Conservation (phyloP, 2,888 invertebrate genomes). For the Lycocerus yunnanus region DNA sequence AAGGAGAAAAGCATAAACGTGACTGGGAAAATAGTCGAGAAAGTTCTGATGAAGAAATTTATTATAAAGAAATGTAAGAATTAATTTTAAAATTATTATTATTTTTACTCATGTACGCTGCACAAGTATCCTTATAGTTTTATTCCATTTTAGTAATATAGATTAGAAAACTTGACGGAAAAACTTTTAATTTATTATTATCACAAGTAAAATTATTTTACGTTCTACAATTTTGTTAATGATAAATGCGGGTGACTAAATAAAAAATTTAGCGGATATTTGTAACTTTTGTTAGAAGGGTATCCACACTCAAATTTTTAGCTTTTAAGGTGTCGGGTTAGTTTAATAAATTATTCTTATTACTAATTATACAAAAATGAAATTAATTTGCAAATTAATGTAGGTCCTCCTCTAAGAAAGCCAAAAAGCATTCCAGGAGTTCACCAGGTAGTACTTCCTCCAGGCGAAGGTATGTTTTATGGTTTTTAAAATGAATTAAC, state of each 20-base stretch:
- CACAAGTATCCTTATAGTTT: background rate
- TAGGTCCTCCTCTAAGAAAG: constrained; percentile 54
- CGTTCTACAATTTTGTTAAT: no score
- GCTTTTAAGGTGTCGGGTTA: no score
- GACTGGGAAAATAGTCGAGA: constrained; percentile 50
- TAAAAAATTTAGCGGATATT: background rate
- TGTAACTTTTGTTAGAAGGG: background rate
- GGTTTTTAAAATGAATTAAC: background rate
- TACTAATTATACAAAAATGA: background rate
- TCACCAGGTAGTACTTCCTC: constrained; percentile 53
- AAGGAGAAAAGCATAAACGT: constrained; percentile 50
- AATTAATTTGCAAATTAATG: constrained; percentile 42
- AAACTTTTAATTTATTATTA: no score
- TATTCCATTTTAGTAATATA: background rate
- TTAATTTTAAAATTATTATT: background rate
- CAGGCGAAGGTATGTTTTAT: constrained; percentile 49
- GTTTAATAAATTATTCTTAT: background rate
- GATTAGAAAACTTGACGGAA: no score
- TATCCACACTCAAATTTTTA: no score
- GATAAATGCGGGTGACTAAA: background rate
- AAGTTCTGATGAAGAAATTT: constrained; percentile 51
- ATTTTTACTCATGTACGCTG: background rate
- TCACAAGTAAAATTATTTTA: no score
- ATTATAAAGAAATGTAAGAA: constrained; percentile 56
- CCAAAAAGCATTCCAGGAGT: constrained; percentile 55